These are phyloP conservation scores for Spermophilus dauricus DNA, from an alignment of 2,113 vertebrate genomes.

Conservation along the genomic window DNA sequence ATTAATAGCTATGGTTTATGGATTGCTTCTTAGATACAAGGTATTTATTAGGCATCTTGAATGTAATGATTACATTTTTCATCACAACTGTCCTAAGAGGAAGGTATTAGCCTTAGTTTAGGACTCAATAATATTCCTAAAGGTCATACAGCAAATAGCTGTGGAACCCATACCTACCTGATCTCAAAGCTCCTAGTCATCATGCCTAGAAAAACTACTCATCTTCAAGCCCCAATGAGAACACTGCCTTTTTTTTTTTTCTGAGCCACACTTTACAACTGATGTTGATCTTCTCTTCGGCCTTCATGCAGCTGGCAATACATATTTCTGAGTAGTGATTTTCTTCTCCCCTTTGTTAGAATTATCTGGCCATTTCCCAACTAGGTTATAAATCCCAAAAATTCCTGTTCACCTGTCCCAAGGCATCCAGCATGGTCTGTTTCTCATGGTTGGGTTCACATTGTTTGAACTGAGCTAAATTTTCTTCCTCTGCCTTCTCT, in stretches of 20 bases:
- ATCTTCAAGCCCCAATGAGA: neutral
- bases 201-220: neutral
- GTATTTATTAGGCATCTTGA: neutral
- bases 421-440: neutral
- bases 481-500: neutral
- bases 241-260: neutral
- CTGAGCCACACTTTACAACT: neutral
- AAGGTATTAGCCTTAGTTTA: neutral
- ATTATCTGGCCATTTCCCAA: neutral
- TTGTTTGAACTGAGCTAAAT: conserved; percentile 14
- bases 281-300: neutral
- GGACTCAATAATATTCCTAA: neutral
- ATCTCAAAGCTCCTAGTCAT: neutral
- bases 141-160: neutral
- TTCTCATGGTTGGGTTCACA: neutral
- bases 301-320: neutral
- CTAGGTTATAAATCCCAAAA: neutral
- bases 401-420: neutral
- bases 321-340: neutral
- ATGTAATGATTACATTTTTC: neutral
- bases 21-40: neutral
- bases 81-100: neutral
- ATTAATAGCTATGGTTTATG: neutral
- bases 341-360: neutral
- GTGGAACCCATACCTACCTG: neutral